Conservation (phyloP, 2,113 vertebrate species). For the Spea multiplicata region DNA sequence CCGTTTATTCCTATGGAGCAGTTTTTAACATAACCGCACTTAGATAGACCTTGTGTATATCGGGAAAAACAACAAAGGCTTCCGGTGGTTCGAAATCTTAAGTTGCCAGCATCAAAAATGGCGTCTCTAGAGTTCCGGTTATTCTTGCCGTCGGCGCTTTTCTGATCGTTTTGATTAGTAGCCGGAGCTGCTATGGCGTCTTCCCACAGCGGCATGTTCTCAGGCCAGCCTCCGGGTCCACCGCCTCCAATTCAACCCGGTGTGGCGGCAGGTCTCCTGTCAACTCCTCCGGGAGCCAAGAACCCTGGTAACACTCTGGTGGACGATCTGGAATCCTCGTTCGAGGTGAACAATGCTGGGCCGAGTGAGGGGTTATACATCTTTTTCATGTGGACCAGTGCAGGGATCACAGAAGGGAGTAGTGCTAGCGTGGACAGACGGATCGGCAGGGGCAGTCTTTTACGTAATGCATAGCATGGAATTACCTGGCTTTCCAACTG, state of each 20-base stretch:
- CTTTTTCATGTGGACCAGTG: not conserved
- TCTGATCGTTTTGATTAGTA: not conserved
- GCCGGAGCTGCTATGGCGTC: conserved; percentile 67
- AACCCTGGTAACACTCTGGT: conserved; percentile 76
- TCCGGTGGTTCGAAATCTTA: too few species aligned
- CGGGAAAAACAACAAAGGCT: not conserved
- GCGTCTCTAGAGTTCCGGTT: not conserved
- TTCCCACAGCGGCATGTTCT: conserved; percentile 79
- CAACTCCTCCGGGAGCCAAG: conserved; percentile 62
- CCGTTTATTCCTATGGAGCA: too few species aligned
- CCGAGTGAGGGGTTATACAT: not conserved
- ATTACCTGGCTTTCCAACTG: too few species aligned
- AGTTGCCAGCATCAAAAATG: conserved; percentile 23
- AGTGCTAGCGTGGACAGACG: too few species aligned
- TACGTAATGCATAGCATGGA: too few species aligned
- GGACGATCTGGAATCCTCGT: conserved; percentile 91
- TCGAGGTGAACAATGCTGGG: conserved; percentile 71
- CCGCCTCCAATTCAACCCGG: conserved; percentile 68
- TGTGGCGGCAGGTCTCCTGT: conserved; percentile 69
- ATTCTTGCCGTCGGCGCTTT: not conserved
- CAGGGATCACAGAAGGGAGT: too few species aligned
- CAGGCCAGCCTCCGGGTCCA: conserved; percentile 67
- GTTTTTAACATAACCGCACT: too few species aligned
- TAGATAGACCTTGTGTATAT: too few species aligned
- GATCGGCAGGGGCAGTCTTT: too few species aligned